Conservation (phyloP, 2,113 vertebrate species). For the Pimephales promelas region DNA sequence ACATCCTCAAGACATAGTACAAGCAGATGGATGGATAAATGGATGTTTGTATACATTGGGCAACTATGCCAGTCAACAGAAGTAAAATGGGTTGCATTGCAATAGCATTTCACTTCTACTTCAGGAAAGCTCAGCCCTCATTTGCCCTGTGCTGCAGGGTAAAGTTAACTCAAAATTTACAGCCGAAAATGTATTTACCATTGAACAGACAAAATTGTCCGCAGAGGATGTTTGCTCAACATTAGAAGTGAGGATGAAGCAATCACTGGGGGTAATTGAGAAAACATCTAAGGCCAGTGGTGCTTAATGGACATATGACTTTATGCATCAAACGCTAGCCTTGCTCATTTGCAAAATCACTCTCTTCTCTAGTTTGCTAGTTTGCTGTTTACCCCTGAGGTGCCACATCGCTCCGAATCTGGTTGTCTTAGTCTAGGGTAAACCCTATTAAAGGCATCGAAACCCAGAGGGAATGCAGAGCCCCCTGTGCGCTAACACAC, state of each 20-base stretch:
- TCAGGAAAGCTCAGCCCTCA: background rate
- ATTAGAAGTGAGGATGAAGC: conserved; percentile 9
- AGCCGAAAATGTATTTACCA: background rate
- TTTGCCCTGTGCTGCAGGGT: background rate
- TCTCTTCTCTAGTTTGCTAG: conserved; percentile 57
- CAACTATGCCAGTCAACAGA: background rate
- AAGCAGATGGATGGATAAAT: background rate
- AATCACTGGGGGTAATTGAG: conserved; percentile 63
- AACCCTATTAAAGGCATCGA: conserved; percentile 73
- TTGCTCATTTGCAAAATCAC: conserved; percentile 65
- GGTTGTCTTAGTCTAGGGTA: conserved; percentile 70
- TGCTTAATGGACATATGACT: conserved; percentile 28
- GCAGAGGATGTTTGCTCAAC: conserved; percentile 14
- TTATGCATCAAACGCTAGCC: conserved; percentile 56
- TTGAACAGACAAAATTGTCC: background rate
- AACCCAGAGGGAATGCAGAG: conserved; percentile 52
- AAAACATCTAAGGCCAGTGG: conserved; percentile 54
- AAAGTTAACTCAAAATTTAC: conserved; percentile 6
- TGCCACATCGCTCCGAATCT: conserved; percentile 71
- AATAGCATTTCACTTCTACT: background rate
- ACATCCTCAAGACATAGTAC: background rate
- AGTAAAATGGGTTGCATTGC: background rate
- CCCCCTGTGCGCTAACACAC: conserved; percentile 19
- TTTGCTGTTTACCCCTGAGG: conserved; percentile 68
- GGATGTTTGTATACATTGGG: background rate